Evolutionary conservation across 1,140 invertebrate genomes (phyloP), one percentile per base, ranked within the genome.

Genomic region (Papilio dardanus): DNA sequence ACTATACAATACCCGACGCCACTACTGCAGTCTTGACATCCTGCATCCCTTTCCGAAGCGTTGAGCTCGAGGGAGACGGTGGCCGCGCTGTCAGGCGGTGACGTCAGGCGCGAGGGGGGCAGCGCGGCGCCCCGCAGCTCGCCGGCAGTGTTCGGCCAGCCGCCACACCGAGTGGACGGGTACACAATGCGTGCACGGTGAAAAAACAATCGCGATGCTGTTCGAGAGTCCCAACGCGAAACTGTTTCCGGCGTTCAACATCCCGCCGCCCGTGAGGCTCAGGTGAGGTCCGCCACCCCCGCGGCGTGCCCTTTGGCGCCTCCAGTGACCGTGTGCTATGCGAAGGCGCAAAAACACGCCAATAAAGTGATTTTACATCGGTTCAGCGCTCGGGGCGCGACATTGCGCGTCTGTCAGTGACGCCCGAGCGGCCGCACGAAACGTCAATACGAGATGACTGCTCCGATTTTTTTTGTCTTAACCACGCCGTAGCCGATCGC

Each of bases 161-260:
- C 84, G 91, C 86, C 80, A 81, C 37, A 68, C 77, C 78, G 79
- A 74, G 82, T 79, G 84, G 82, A 88, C 86, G 88, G 81, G 81
- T 84, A 74, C 88, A 91, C 84, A 74, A 92, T 92, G 91, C 81
- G 79, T 83, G 86, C 86, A 78, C 88, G 88, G 89, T 91, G 87
- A 91, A 89, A 83, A 50, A 50, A 50, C 46, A 50, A 50, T 50
- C 46, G 46, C 46, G 46, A 50, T 50, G 46, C 84, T 93, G 88
- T 93, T 92, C 85, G 91, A 92, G 87, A 93, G 88, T 86, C 91
- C 91, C 85, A 92, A 92, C 82, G 91, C 90, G 82, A 93, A 93
- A 88, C 81, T 93, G 87, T 93, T 86, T 87, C 90, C 90, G 81
- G 90, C 89, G 83, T 93, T 93, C 92, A 92, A 92, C 88, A 93